Percentiles rank a stretch among this genome's conserved stretches.
Evolutionary conservation across 2,797 vertebrate species (phyloP).

Genomic region (Hydrocynus forskahlii): DNA sequence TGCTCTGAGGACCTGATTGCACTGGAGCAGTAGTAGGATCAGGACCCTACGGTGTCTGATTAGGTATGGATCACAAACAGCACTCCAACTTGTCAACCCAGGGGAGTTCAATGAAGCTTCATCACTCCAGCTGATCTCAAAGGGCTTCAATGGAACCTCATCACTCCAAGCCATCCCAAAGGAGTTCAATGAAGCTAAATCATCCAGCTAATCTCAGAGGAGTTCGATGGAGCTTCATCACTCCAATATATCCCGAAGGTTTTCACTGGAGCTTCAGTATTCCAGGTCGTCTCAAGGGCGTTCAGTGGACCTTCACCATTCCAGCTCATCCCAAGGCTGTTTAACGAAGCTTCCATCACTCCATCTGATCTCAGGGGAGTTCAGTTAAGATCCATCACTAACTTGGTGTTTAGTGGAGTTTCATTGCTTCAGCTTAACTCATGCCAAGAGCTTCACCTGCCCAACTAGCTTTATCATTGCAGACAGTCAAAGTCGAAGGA

Average conservation of each 20-base stretch:
- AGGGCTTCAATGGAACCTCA: neutral
- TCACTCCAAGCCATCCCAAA: neutral
- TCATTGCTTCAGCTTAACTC: neutral
- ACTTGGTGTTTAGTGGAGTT: neutral
- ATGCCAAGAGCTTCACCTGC: neutral
- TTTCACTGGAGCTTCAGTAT: neutral
- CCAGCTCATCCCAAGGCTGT: neutral
- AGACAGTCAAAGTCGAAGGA: no score
- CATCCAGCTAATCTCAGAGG: neutral
- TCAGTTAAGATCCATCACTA: neutral
- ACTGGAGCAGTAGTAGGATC: neutral
- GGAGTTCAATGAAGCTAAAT: neutral
- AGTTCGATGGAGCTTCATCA: neutral
- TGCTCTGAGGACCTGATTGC: neutral
- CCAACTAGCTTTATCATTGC: no score
- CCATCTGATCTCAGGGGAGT: no score
- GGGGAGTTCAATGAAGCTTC: neutral
- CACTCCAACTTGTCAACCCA: neutral
- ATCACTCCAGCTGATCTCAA: neutral
- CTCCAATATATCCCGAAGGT: neutral
- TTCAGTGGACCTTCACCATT: neutral
- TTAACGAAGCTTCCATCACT: neutral
- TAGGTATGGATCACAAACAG: neutral
- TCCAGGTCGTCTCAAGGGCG: neutral
- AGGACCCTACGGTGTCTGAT: neutral